Evolutionary conservation across 2,113 vertebrate genomes (phyloP), one percentile per base, ranked within the genome.

Genomic region (Cygnus atratus): DNA sequence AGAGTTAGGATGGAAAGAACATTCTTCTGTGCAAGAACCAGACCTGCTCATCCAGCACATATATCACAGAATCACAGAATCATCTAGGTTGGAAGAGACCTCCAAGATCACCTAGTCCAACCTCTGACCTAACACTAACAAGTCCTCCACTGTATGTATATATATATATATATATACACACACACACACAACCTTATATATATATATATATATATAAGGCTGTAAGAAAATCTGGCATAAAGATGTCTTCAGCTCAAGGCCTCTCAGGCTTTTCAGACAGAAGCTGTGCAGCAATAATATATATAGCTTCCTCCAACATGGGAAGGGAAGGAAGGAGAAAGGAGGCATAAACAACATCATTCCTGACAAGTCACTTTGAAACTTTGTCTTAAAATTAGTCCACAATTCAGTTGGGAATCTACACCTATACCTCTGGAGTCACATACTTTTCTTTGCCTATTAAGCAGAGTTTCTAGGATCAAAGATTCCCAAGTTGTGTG

Each of bases 401-500:
- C 77, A 43, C 18, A 43, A 7, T 59, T 90, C 21, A 63, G 55
- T 35, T 59, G 13, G 17, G 0, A 0, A 68, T 68, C 66, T 31
- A 33, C 13, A 26, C 10, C 70, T 29, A 35, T 24, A 41, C 19
- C 9, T 11, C 26, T 25, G 39, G 20, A 61, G 17, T 41, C 5
- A 66, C 54, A 7, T 71, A 10, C 44, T 22, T 68, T 77, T 77
- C 41, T 16, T 28, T 63, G 59, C 41, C 41, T 11, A 0, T 31
- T 25, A 44, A 15, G 18, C 10, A 37, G 31, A 48, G 41, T 52
- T 89, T 76, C 48, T 63, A 46, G 78, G 24, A 43, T 84, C 20
- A 44, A 13, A 66, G 52, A 33, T 63, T 67, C 25, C 75, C 0
- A 0, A 22, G 3, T 4, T 50, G 3, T 19, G 17, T 52, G 48